Evolutionary conservation across 2,888 invertebrate genomes (phyloP).

Genomic region (Rapana venosa): DNA sequence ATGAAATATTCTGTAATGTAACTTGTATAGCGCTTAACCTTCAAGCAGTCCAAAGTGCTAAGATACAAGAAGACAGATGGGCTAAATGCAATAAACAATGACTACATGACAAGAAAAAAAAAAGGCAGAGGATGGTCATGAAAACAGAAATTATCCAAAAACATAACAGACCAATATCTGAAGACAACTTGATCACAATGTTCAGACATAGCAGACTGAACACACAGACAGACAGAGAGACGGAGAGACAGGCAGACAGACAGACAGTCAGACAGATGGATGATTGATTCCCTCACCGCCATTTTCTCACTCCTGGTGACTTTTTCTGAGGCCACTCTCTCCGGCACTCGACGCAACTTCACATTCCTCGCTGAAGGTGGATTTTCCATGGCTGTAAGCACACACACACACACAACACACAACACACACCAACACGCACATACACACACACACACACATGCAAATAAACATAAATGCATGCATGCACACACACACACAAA

Average conservation of each 20-base stretch:
- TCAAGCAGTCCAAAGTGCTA: no score
- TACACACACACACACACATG: not conserved
- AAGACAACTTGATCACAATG: no score
- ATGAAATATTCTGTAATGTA: no score
- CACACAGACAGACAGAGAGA: not conserved
- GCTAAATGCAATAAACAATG: no score
- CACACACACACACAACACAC: not conserved
- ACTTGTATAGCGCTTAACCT: no score
- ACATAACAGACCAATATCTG: no score
- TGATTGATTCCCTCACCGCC: slow-evolving; percentile 34
- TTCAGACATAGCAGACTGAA: not conserved
- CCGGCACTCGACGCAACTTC: slow-evolving; percentile 55
- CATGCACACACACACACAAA: not conserved
- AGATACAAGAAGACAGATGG: no score
- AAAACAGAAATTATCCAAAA: no score
- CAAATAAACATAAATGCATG: not conserved
- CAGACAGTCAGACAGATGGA: not conserved
- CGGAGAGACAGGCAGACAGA: not conserved
- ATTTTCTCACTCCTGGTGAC: slow-evolving; percentile 46
- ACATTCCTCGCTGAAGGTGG: slow-evolving; percentile 65
- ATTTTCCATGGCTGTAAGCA: slow-evolving; percentile 62
- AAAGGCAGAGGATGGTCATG: no score
- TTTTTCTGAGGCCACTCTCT: slow-evolving; percentile 47
- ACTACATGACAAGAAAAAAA: no score
- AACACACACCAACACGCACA: not conserved